Evolutionary conservation across 2,113 vertebrate species (phyloP).

Genomic region (Periophthalmodon schlosseri): DNA sequence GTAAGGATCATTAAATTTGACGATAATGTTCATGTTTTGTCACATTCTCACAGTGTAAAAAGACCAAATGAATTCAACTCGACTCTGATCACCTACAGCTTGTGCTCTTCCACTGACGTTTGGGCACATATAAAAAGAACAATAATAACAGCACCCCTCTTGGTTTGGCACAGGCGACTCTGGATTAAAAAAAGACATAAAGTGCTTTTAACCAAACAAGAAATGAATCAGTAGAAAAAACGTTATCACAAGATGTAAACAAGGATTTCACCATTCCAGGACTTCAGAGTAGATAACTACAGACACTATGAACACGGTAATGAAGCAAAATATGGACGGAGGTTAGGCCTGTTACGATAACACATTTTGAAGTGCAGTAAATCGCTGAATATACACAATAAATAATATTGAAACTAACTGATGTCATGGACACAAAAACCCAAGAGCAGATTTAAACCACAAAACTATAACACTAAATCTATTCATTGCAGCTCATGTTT

Average conservation of each 20-base stretch:
- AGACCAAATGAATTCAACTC: not conserved
- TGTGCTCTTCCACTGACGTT: constrained; percentile 44
- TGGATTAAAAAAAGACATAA: constrained; percentile 74
- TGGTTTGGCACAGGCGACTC: constrained; percentile 52
- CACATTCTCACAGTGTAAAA: constrained; percentile 53
- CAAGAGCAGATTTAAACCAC: too few species aligned
- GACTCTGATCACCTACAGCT: constrained; percentile 27
- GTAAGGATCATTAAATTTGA: constrained; percentile 23
- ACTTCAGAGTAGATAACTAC: constrained; percentile 50
- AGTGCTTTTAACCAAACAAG: constrained; percentile 76
- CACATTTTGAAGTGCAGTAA: too few species aligned
- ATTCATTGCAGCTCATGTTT: too few species aligned
- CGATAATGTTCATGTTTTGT: constrained; percentile 52
- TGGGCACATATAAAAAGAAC: constrained; percentile 39
- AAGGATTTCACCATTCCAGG: constrained; percentile 22
- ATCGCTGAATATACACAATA: too few species aligned
- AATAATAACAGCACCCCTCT: constrained; percentile 45
- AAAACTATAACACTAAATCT: too few species aligned
- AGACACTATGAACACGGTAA: constrained; percentile 38
- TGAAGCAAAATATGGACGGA: constrained; percentile 42
- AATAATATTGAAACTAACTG: too few species aligned
- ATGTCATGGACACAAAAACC: too few species aligned
- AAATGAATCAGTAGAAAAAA: constrained; percentile 73
- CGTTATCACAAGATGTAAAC: constrained; percentile 56
- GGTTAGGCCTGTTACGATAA: too few species aligned